Conservation (phyloP, 2,113 vertebrate genomes). For the Passer montanus region DNA sequence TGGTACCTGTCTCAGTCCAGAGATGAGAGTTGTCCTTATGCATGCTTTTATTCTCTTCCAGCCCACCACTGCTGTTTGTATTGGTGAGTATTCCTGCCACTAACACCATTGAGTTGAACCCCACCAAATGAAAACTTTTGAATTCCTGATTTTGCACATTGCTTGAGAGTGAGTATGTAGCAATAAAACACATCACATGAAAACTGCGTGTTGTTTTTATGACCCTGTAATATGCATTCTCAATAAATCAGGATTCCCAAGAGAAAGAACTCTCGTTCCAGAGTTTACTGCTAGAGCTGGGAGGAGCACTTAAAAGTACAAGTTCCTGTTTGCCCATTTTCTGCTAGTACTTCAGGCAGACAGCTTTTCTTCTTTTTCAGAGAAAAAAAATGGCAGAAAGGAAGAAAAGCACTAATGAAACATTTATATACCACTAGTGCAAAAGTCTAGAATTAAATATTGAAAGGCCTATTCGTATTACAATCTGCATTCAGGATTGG, state of each 20-base stretch:
- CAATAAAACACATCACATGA: neutral
- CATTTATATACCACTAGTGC: conserved; percentile 46
- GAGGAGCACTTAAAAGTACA: neutral
- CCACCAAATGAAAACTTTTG: neutral
- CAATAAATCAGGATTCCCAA: neutral
- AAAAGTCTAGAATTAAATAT: conserved; percentile 61
- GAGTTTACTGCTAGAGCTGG: neutral
- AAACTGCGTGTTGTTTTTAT: neutral
- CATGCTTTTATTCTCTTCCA: neutral
- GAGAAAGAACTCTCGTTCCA: neutral
- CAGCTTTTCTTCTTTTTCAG: neutral
- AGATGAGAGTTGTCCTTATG: neutral
- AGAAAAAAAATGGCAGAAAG: neutral
- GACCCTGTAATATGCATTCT: neutral
- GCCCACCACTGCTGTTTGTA: neutral
- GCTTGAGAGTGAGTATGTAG: neutral
- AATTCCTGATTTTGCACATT: neutral
- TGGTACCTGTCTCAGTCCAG: neutral
- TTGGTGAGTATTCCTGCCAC: neutral
- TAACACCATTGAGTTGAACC: neutral
- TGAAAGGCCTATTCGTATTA: conserved; percentile 47
- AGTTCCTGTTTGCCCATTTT: neutral
- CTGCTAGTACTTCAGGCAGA: neutral
- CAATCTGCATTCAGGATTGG: conserved; percentile 63
- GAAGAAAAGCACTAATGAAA: conserved; percentile 45